A percentile compares a stretch with the other conserved stretches of the same genome.
Conservation (phyloP, 2,797 vertebrate species). For the Danionella dracula region DNA sequence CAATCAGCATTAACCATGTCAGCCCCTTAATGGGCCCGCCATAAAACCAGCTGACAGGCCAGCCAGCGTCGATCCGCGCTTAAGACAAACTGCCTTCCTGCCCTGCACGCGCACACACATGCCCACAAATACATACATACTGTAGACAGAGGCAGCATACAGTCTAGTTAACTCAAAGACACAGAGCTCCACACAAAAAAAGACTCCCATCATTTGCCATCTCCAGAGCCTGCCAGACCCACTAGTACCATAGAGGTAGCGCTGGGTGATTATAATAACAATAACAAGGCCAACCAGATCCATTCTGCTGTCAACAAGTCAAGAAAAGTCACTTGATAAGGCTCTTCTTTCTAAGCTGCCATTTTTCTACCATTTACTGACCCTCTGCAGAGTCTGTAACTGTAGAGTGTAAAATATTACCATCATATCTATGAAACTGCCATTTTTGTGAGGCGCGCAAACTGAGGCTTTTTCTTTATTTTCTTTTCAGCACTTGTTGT, state of each 20-base stretch:
- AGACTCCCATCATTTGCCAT: slow-evolving; percentile 42
- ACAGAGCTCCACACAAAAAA: slow-evolving; percentile 31
- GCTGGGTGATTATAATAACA: slow-evolving; percentile 50
- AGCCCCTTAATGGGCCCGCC: slow-evolving; percentile 72
- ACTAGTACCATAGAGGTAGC: slow-evolving; percentile 39
- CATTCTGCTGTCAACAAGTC: slow-evolving; percentile 53
- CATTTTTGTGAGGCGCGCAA: neutral
- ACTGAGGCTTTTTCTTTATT: slow-evolving; percentile 4
- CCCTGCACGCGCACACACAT: slow-evolving; percentile 32
- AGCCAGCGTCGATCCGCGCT: slow-evolving; percentile 55
- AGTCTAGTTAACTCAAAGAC: slow-evolving; percentile 42
- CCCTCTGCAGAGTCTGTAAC: slow-evolving; percentile 36
- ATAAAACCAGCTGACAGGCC: slow-evolving; percentile 69
- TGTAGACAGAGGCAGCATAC: slow-evolving; percentile 39
- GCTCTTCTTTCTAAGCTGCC: slow-evolving; percentile 37
- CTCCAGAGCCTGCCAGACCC: slow-evolving; percentile 41
- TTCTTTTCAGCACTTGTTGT: neutral
- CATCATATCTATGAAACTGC: slow-evolving; percentile 38
- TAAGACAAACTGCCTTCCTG: slow-evolving; percentile 61
- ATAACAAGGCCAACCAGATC: slow-evolving; percentile 49
- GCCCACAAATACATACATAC: slow-evolving; percentile 38
- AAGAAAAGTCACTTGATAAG: slow-evolving; percentile 45
- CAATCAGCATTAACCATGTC: slow-evolving; percentile 77
- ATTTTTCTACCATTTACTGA: slow-evolving; percentile 36
- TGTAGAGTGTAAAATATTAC: slow-evolving; percentile 42